Base-by-base conservation (phyloP, 2,888 invertebrate species). In the Chirona hameri region DNA sequence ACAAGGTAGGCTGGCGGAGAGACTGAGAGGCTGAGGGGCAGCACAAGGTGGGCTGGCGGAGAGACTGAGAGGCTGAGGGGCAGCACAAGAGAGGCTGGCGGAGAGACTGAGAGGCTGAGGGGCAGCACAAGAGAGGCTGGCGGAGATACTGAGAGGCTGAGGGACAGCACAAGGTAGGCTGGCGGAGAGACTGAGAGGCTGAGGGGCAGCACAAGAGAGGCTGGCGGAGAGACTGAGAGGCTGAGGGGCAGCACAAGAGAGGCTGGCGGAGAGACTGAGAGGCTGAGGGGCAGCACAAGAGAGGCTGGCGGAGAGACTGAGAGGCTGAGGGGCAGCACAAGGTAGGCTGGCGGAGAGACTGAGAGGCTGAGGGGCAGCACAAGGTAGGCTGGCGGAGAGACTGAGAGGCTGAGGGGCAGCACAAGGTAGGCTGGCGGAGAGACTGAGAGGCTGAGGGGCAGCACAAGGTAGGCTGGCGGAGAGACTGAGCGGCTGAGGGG, bases 1-100 rank as follows among this genome's bases (percentile, higher is more conserved):
- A 96, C 86, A 95, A 95, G 88, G 87, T 87, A 81, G 18, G 52
- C 39, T 39, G 39, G 39, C 39, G 39, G 39, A 39, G 2, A 39
- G 39, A 7, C 2, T 2, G 39, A 39, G 39, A 39, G 39, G n/a
- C n/a, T n/a, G 39, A 39, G 7, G 7, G 4, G 39, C 39, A 39
- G 39, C 39, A 39, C 39, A 39, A n/a, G n/a, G n/a, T n/a, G n/a
- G n/a, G n/a, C n/a, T n/a, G n/a, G n/a, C n/a, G n/a, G n/a, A n/a
- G n/a, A n/a, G n/a, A n/a, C n/a, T n/a, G n/a, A n/a, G n/a, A n/a
- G 0, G 93, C 93, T 31, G 95, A 95, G 85, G 98, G 97, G 96
- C 90, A 97, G 0, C 91, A 93, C 0, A 91, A 93, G 81, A 93
- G 7, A 88, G 96, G 69, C 90, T 97, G 29, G 91, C 92, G 0